A percentile compares a stretch with the other conserved stretches of the same genome.
Evolutionary conservation across 2,113 vertebrate species (phyloP).

Genomic region (Platichthys flesus): DNA sequence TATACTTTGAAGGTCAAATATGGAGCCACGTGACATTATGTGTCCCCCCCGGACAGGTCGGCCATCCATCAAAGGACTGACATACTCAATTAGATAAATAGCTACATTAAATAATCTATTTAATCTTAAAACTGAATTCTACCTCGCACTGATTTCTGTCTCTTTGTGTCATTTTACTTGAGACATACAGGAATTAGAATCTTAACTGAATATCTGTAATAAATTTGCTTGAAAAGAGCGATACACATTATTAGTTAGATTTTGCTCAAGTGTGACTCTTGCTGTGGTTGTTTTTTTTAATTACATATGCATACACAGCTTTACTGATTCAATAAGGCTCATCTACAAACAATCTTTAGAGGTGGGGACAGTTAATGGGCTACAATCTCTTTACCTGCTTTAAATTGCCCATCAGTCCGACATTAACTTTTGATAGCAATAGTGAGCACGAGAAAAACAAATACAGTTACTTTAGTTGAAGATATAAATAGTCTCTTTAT

Average conservation of each 20-base stretch:
- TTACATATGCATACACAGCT: no score
- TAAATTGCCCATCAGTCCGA: no score
- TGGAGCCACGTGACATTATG: background rate
- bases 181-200: no score
- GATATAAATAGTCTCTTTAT: no score
- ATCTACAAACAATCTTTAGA: no score
- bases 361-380: background rate
- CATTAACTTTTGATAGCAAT: no score
- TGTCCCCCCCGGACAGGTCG: background rate
- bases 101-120: background rate
- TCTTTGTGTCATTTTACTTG: no score
- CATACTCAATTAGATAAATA: background rate
- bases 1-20: background rate
- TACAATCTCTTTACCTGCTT: background rate
- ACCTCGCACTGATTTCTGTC: no score
- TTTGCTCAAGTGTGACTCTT: background rate
- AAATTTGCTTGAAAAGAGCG: background rate
- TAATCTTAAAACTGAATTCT: no score
- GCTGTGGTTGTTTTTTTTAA: no score
- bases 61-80: background rate
- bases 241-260: constrained; percentile 17
- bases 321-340: no score
- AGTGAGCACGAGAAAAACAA: background rate
- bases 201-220: no score
- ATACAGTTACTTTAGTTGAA: background rate